Percentiles rank a stretch among this genome's conserved stretches.
These are phyloP conservation scores for Leptocoma aspasia DNA, from an alignment of 2,113 vertebrate genomes.

Conservation along the genomic window DNA sequence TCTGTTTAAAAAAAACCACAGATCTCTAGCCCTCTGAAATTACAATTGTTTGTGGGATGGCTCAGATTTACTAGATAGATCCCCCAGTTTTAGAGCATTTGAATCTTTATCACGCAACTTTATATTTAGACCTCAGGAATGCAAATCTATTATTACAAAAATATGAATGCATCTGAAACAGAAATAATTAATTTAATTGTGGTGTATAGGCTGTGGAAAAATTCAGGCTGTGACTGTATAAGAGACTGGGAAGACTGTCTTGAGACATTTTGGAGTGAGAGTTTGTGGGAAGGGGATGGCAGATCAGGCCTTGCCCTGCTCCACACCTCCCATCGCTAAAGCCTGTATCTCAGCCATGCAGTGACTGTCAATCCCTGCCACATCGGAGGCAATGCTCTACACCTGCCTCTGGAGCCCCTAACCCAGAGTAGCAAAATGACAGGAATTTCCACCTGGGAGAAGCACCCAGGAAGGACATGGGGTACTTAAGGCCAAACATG, in stretches of 20 bases:
- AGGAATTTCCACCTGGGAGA: not conserved
- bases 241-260: too few species aligned
- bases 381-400: fast-evolving
- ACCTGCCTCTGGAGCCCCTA: not conserved
- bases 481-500: not conserved
- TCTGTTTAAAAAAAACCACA: not conserved
- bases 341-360: not conserved
- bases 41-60: fast-evolving
- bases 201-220: fast-evolving
- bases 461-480: not conserved
- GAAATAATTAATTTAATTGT: not conserved
- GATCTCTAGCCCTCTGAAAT: not conserved
- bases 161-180: not conserved
- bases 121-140: not conserved
- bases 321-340: not conserved
- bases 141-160: not conserved
- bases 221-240: fast-evolving
- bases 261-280: not conserved
- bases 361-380: too few species aligned
- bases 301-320: not conserved
- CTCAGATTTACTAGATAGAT: not conserved
- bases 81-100: not conserved
- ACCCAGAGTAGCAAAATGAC: not conserved
- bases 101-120: not conserved
- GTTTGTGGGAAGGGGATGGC: not conserved